Base-by-base conservation (phyloP, 2,113 vertebrate species). In the Damaliscus lunatus region DNA sequence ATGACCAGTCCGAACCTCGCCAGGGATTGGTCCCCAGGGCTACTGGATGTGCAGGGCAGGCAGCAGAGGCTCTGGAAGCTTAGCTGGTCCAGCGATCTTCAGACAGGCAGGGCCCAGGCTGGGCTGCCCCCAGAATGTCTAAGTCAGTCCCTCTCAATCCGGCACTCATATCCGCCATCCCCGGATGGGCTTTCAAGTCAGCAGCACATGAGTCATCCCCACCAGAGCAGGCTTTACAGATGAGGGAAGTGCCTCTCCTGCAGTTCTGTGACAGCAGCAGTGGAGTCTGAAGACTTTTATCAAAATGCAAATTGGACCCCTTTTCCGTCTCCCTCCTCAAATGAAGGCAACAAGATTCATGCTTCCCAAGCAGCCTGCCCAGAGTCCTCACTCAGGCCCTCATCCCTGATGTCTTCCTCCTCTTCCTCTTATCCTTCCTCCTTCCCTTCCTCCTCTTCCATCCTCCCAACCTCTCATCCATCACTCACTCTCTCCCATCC, bases 51-150 rank as follows among this genome's bases (percentile, higher is more conserved):
- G 2, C 2, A 0, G 57, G 33, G 43, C 11, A 21, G 64, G 46
- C n/a, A 21, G 67, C 29, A 50, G 77, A 82, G 59, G 21, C 12
- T 43, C 48, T 5, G 36, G 62, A 60, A 83, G 21, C 1, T 29
- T 19, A 81, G 5, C 9, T 19, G 9, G 31, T 27, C 17, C 9
- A 15, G 46, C 33, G 0, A 29, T 16, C 77, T 10, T 31, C 1
- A 19, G 62, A 8, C 29, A 50, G 36, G 83, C 27, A 6, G 40
- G 84, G 36, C 16, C 27, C 55, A 21, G 40, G 5, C 15, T 31
- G 6, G 27, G 2, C 4, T 14, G 0, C 0, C 21, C 80, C 43
- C 4, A 0, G 48, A 33, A 14, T 0, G 3, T 3, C 0, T 19
- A 53, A 33, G 81, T 0, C 0, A 0, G 1, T 1, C 31, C 46